Evolutionary conservation across 2,113 vertebrate species (phyloP), one percentile per base, ranked within the genome.

Genomic region (Chaetops frenatus): DNA sequence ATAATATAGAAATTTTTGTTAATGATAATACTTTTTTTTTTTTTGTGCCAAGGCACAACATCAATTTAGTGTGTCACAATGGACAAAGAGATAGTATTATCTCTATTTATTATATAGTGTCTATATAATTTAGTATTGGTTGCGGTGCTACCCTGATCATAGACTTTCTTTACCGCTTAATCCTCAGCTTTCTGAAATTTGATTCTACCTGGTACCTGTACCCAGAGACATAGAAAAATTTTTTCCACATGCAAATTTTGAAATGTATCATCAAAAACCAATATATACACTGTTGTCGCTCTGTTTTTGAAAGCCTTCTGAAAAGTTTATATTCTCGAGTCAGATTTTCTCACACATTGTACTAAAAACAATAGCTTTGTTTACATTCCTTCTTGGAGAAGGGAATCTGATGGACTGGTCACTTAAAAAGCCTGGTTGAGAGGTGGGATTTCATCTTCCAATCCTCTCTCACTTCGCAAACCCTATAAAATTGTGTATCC

Each of bases 1-100:
- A 58, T 8, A 53, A 40, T 10, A 45, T 6, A 45, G 50, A 76
- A 38, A 4, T 5, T 76, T 71, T 76, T 64, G 7, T 36, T 50
- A 50, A 33, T 19, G 3, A 33, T 64, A n/a, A 18, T 7, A 20
- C 0, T 0, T 35, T 28, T 51, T 44, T n/a, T n/a, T n/a, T 71
- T n/a, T 70, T 42, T 78, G 2, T 27, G 6, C 10, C n/a, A 48
- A 57, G 21, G 5, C 14, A 79, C 15, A 47, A 54, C 2, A 3
- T 29, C 9, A 56, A 11, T 74, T 71, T 40, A 71, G 5, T 11
- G 3, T 50, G 9, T 73, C 33, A 40, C 12, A n/a, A 45, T 17
- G 7, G 9, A 13, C 7, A 69, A 64, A 69, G 40, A 79, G 3
- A 42, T 42, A 56, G 15, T 42, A 51, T 33, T 62, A 38, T 35